Evolutionary conservation across 2,888 invertebrate species (phyloP), one percentile per base, ranked within the genome.

Genomic region (Ormyrus thymus): DNA sequence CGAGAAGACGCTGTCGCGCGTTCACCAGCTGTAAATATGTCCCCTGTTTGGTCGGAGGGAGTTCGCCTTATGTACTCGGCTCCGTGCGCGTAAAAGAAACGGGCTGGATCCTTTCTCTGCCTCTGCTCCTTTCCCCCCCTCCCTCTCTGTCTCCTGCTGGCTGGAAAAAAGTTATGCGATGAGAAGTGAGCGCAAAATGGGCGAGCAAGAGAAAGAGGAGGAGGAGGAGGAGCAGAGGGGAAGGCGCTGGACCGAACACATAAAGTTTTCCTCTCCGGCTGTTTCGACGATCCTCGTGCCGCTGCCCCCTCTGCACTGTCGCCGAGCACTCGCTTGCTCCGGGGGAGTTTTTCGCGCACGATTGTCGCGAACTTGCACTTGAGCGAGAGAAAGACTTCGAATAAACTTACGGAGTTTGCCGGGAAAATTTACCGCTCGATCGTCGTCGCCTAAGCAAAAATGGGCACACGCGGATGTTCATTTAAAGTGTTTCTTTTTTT

Each of bases 111-210:
- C 29, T 29, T 29, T 29, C 29, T 29, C 29, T 29, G 29, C 29
- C 29, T 29, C 29, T 29, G 29, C 29, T 4, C 29, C 29, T 29
- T 29, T 29, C 29, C 4, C 29, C 4, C 29, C 4, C 29, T 29
- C 3, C 4, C 4, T 29, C 29, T 29, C 29, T 29, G 3, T 29
- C 29, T 29, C 29, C 4, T 1, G 65, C 65, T 45, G 59, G 53
- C 15, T n/a, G 56, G 55, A 66, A 46, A 59, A 71, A 77, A 61
- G 81, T 82, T 83, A 83, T 82, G 83, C 81, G 78, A 76, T 64
- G 80, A 81, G 83, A 82, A 82, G 83, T 82, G 81, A 82, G 70
- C 75, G 81, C 81, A 83, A 81, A 81, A 77, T 66, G 76, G 78
- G 13, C 43, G 55, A 45, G 56, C 13, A 11, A 50, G 15, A 68